Conservation (phyloP, 2,113 vertebrate genomes). For the Bos taurus region ARS-UCD2.0 NC_037340.1:58854001-58854500, state of each 20-base stretch:
- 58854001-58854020: not conserved
- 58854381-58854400: accelerated
- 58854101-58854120: not conserved
- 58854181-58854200: not conserved
- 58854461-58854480: not conserved
- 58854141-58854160: not conserved
- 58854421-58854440: not conserved
- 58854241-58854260: not conserved
- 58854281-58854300: not conserved
- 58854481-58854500: not conserved
- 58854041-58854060: not conserved
- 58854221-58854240: not conserved
- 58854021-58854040: not conserved
- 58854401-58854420: too few relatives aligned
- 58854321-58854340: not conserved
- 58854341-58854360: not conserved
- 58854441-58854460: not conserved
- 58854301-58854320: not conserved
- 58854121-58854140: not conserved
- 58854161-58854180: not conserved
- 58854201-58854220: not conserved
- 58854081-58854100: not conserved
- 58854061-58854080: not conserved
- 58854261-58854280: not conserved
- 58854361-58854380: not conserved